Evolutionary conservation across 2,113 vertebrate species (phyloP), one percentile per base, ranked within the genome.

Genomic region (Illadopsis cleaveri): DNA sequence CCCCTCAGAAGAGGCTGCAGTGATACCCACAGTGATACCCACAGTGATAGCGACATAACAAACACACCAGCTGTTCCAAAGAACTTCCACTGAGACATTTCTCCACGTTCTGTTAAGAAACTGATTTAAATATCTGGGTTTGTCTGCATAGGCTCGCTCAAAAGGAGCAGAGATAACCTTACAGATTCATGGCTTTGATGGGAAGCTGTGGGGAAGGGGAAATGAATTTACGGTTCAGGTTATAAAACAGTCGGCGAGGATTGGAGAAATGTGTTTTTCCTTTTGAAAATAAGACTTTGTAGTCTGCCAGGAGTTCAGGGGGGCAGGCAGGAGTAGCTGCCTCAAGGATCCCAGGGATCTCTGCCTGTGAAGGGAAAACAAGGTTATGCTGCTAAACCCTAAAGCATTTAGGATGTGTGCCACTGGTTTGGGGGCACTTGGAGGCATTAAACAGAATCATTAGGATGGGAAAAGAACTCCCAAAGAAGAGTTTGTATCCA

Each of bases 111-210:
- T 95, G 81, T 76, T 85, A 38, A 91, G 78, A 88, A 96, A 82
- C 93, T 87, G 81, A 65, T 89, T 89, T 91, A 65, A 96, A 87
- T 94, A 85, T 87, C 75, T 61, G 37, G 54, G 33, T 91, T 80
- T 80, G 42, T 91, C 84, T 90, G 78, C 42, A 23, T 66, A 31
- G 88, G 38, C 86, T 90, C 5, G 1, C 38, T 90, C 5, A 15
- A 6, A 83, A 82, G 37, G 40, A 93, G 71, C 1, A 0, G 23
- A 61, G 78, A 38, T 80, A 86, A 89, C 82, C 64, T 71, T 12
- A 10, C 37, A 54, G 78, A 58, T 80, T 77, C 27, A 4, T 50
- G 38, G 71, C 87, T 82, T 90, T 70, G 77, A 75, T 42, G 58
- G 57, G 73, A 79, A 87, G 53, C 87, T 87, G 35, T 5, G 0